Evolutionary conservation across 1,140 invertebrate species (phyloP).

Genomic region (Whitmania pigra): DNA sequence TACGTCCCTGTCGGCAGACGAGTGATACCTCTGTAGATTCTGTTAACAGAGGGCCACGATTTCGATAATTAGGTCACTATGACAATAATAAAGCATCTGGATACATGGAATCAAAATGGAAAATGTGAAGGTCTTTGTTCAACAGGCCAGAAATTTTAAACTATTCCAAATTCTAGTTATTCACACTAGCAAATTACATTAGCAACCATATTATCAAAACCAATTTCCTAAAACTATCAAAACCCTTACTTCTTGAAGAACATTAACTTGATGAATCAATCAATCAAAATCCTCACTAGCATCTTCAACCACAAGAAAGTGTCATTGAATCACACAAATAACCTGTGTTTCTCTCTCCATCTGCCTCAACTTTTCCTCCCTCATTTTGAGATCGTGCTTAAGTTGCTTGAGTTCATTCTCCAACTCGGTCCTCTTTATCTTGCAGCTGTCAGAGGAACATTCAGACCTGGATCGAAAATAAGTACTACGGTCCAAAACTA

Average conservation of each 20-base stretch:
- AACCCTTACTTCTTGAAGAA: not conserved
- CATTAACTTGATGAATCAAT: not conserved
- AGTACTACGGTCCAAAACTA: too few species aligned
- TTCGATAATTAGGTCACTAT: not conserved
- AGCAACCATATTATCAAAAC: not conserved
- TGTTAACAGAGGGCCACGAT: not conserved
- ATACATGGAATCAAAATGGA: too few species aligned
- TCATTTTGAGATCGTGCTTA: conserved; percentile 57
- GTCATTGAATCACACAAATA: not conserved
- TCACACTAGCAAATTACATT: not conserved
- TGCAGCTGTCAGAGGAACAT: conserved; percentile 60
- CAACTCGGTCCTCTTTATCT: conserved; percentile 58
- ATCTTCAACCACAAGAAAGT: too few species aligned
- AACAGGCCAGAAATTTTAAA: too few species aligned
- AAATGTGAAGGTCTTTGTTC: too few species aligned
- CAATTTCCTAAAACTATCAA: not conserved
- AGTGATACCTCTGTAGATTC: conserved; percentile 51
- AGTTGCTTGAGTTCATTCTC: conserved; percentile 64
- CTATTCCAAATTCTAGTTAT: too few species aligned
- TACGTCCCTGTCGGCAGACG: conserved; percentile 63
- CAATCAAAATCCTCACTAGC: not conserved
- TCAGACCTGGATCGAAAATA: conserved; percentile 44
- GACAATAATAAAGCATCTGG: too few species aligned
- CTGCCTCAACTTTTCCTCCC: conserved; percentile 55
- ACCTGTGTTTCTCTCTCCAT: conserved; percentile 50